These are phyloP conservation scores for Caerostris darwini DNA, from an alignment of 1,140 invertebrate genomes.

Conservation along the genomic window DNA sequence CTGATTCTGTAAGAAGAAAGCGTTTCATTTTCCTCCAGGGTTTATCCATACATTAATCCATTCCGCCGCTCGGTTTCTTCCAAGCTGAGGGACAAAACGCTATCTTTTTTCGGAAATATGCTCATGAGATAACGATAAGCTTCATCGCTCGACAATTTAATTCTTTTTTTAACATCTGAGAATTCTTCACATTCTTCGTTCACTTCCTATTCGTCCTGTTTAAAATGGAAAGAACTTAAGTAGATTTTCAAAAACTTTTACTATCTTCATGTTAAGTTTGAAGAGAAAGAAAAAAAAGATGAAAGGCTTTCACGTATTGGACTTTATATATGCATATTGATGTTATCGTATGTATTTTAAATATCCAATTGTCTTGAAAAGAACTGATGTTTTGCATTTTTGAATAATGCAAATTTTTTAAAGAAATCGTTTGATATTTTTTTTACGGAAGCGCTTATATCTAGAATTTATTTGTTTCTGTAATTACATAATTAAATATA, in stretches of 20 bases:
- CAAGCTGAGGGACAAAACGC: not conserved
- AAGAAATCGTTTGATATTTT: too few relatives aligned
- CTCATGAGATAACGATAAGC: slow-evolving; percentile 1
- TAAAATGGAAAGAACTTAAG: not conserved
- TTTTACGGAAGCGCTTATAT: too few relatives aligned
- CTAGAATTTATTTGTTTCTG: too few relatives aligned
- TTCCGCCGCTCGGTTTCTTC: not conserved
- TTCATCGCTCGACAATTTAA: not conserved
- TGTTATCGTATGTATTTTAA: too few relatives aligned
- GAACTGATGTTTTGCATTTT: too few relatives aligned
- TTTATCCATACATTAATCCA: not conserved
- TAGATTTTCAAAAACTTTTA: not conserved
- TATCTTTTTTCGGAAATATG: not conserved
- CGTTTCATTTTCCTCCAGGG: not conserved
- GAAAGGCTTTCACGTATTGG: too few relatives aligned
- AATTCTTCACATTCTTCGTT: slow-evolving; percentile 7
- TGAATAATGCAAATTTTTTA: too few relatives aligned
- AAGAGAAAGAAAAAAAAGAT: not conserved
- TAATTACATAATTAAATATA: too few relatives aligned
- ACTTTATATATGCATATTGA: too few relatives aligned
- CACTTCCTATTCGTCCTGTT: not conserved
- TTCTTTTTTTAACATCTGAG: not conserved
- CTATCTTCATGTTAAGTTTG: not conserved
- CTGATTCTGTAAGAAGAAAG: not conserved
- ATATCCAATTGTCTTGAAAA: too few relatives aligned